phyloP scores from a whole-genome alignment of 92 coral and sea anemone species.

The Porites lobata region DNA sequence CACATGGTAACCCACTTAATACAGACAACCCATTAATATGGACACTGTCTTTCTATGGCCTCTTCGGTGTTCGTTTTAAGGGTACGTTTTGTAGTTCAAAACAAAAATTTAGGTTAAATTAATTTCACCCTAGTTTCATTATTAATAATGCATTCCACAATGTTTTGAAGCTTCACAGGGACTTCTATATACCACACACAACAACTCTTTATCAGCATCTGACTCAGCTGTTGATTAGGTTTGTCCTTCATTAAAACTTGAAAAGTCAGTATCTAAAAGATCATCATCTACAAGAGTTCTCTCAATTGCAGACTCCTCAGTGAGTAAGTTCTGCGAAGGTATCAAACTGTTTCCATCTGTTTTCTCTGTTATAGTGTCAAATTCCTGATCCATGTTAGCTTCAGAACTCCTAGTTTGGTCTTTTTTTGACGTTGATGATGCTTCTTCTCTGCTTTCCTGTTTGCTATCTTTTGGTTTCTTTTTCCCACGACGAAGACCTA shows the following conservation, averaged over 20 bases:
- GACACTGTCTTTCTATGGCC: too few relatives aligned
- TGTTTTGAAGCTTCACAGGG: too few relatives aligned
- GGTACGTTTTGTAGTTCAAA: too few relatives aligned
- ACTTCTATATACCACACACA: too few relatives aligned
- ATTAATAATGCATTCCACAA: too few relatives aligned
- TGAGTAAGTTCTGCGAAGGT: constrained; percentile 57
- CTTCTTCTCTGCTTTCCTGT: neutral
- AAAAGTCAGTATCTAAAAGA: constrained; percentile 47
- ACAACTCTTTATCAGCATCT: too few relatives aligned
- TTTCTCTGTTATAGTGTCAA: constrained; percentile 5
- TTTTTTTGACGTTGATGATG: constrained; percentile 22
- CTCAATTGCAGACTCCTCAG: constrained; percentile 37
- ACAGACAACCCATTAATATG: too few relatives aligned
- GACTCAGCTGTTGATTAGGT: neutral
- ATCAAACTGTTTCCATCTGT: constrained; percentile 34
- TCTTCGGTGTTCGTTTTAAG: too few relatives aligned
- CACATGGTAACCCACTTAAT: too few relatives aligned
- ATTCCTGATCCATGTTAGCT: constrained; percentile 22
- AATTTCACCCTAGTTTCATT: too few relatives aligned
- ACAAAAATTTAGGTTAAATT: too few relatives aligned
- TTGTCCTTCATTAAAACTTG: constrained; percentile 39
- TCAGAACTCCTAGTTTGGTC: constrained; percentile 21
- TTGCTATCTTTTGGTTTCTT: constrained; percentile 13
- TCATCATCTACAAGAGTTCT: constrained; percentile 56
- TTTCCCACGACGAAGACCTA: constrained; percentile 85